Evolutionary conservation across 92 coral and sea anemone genomes (phyloP).

Genomic region (Nematostella vectensis): DNA sequence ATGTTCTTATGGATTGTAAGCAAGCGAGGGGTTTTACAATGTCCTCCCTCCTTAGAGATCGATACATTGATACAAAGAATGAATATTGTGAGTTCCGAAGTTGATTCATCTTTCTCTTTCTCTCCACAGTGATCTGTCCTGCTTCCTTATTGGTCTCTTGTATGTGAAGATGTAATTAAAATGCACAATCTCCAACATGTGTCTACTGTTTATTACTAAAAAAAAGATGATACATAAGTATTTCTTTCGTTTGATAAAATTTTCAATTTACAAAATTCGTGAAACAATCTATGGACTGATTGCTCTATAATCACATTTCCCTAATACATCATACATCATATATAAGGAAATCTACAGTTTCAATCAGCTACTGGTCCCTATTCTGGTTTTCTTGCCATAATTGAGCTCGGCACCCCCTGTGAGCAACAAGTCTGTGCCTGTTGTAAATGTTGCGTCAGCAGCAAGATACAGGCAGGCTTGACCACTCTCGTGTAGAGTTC

Average conservation of each 20-base stretch:
- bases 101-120: too few relatives aligned
- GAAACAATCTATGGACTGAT: too few relatives aligned
- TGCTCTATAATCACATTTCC: neutral
- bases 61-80: too few relatives aligned
- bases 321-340: conserved; percentile 10
- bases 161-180: conserved; percentile 5
- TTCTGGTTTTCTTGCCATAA: conserved; percentile 70
- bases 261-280: neutral
- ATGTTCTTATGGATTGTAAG: too few relatives aligned
- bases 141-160: conserved; percentile 3
- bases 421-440: conserved; percentile 73
- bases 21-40: too few relatives aligned
- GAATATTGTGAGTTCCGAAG: too few relatives aligned
- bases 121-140: conserved; percentile 1
- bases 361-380: too few relatives aligned
- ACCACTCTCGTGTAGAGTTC: conserved; percentile 84
- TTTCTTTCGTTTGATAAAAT: too few relatives aligned
- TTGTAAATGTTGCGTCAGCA: conserved; percentile 86
- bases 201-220: neutral
- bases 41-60: conserved; percentile 5
- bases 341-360: too few relatives aligned
- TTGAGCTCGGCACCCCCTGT: conserved; percentile 90
- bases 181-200: neutral
- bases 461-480: conserved; percentile 86
- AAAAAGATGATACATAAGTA: too few relatives aligned